Conservation (phyloP, 2,888 invertebrate genomes). For the Cantharis lateralis region DNA sequence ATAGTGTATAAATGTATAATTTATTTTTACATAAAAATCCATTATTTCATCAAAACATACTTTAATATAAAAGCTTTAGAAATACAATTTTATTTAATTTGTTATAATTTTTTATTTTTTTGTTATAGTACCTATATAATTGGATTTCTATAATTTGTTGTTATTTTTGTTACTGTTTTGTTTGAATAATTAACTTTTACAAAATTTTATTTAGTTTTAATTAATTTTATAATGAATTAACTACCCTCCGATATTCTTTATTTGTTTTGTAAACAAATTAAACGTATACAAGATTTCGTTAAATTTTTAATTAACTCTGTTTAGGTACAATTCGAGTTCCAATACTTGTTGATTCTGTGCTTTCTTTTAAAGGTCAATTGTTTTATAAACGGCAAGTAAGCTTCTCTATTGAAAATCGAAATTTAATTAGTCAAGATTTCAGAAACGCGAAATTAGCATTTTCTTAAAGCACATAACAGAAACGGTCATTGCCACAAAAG, state of each 20-base stretch:
- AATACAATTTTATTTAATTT: neutral
- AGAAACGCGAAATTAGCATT: neutral
- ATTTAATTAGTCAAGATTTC: neutral
- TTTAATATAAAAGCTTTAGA: neutral
- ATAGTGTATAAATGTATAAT: neutral
- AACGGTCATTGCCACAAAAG: neutral
- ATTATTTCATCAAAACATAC: neutral
- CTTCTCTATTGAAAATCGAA: neutral
- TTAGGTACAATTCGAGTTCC: neutral
- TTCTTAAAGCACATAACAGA: neutral
- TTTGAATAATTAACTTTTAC: neutral
- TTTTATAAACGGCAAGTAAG: neutral
- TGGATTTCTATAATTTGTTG: neutral
- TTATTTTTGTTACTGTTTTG: neutral
- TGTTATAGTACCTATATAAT: neutral
- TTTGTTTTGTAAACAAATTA: neutral
- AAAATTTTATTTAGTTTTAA: neutral
- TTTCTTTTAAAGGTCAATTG: neutral
- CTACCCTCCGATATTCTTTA: neutral
- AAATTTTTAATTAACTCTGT: neutral
- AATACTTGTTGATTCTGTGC: neutral
- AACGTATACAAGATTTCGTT: neutral
- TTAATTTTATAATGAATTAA: neutral
- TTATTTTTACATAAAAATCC: neutral
- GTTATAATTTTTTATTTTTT: neutral